Conservation (phyloP, 2,797 vertebrate genomes). For the Spea hammondii region DNA sequence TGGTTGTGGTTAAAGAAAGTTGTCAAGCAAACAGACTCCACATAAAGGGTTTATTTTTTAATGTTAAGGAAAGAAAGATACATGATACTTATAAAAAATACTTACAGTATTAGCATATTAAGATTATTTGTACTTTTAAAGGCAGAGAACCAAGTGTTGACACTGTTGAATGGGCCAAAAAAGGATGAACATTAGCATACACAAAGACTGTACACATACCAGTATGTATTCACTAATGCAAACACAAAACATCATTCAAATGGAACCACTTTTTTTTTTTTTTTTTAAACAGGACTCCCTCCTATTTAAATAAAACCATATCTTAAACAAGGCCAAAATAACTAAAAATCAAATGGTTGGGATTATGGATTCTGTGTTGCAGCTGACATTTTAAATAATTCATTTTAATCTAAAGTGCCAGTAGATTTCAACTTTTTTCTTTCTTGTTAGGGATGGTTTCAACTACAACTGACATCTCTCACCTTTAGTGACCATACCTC, state of each 20-base stretch:
- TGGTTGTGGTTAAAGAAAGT: background rate
- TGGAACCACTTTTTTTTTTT: constrained; percentile 69
- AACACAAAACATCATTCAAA: constrained; percentile 78
- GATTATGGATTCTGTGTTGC: too few relatives aligned
- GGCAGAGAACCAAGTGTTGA: constrained; percentile 80
- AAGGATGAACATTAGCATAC: constrained; percentile 78
- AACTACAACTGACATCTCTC: too few relatives aligned
- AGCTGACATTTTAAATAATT: too few relatives aligned
- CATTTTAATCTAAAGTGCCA: too few relatives aligned
- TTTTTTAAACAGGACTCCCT: too few relatives aligned
- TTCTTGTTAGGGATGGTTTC: too few relatives aligned
- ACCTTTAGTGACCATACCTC: too few relatives aligned
- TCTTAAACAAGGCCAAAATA: too few relatives aligned
- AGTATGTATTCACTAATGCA: constrained; percentile 64
- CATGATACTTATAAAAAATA: constrained; percentile 90
- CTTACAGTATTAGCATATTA: constrained; percentile 87
- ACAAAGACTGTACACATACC: constrained; percentile 76
- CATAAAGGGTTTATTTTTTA: constrained; percentile 87
- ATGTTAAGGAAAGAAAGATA: constrained; percentile 86
- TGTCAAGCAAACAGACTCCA: constrained; percentile 67
- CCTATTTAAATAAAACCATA: too few relatives aligned
- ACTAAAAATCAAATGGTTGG: too few relatives aligned
- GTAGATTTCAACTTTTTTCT: too few relatives aligned
- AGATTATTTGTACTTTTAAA: constrained; percentile 84
- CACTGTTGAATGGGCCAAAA: constrained; percentile 70